Base-by-base conservation (phyloP, 2,113 vertebrate species). In the Gobius niger region DNA sequence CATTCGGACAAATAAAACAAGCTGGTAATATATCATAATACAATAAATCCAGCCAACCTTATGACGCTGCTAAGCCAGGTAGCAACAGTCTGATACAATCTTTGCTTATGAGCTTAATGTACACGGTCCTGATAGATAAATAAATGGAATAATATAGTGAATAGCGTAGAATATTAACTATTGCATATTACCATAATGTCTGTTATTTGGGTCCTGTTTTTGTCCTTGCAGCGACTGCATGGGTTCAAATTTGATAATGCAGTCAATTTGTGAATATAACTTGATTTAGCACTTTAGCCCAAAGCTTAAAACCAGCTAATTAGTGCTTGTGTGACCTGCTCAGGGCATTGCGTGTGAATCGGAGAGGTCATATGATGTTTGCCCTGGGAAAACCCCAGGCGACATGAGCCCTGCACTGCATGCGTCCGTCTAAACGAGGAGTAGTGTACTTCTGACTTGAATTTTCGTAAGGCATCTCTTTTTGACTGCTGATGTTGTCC, bases 341-440 rank as follows among this genome's bases (percentile, higher is more conserved):
- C 14, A 41, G 59, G 70, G 63, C 60, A 72, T 67, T 75, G 77
- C 72, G 74, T 84, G 70, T 80, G 72, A 77, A 76, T 78, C 61
- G 57, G 57, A 72, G 63, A 83, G 63, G 74, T 85, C 72, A 70
- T 65, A 64, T 83, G 83, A 83, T 86, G 80, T 83, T 15, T 82
- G 65, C 57, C 24, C n/a, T 49, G 34, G 70, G 66, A 85, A 87
- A 78, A 78, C 52, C 71, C 77, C 66, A 69, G 13, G 64, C 49
- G 68, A 8, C 70, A 18, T 68, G 57, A 65, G 67, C 67, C 53
- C n/a, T 54, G 8, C 12, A 63, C 47, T 51, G 49, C 16, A 40
- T 62, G 56, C 47, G 61, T 70, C 12, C 19, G 53, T 1, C 7
- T 52, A 54, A 59, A 41, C 63, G 68, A 63, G 44, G 68, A 63